Evolutionary conservation across 1,140 invertebrate genomes (phyloP), one percentile per base, ranked within the genome.

Genomic region (Delia radicum): DNA sequence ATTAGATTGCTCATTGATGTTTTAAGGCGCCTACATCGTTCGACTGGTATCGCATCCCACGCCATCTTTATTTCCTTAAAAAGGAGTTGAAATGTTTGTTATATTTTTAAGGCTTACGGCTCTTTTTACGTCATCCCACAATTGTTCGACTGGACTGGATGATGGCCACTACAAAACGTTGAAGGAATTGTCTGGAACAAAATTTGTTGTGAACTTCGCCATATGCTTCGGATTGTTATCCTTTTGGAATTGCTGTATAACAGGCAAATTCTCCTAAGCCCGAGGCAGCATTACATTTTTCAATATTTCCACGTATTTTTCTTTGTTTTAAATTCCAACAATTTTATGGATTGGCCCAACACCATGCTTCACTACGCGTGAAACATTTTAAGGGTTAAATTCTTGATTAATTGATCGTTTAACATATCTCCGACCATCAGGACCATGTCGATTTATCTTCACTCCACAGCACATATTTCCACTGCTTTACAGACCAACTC

Each of bases 231-330:
- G 69, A 42, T 72, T 31, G 24, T 72, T 72, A 42, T 72, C 69
- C 29, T 72, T 29, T 42, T 75, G 74, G 67, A 75, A 67, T 75
- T 67, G 55, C 62, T 62, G 15, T 42, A 46, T 67, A 46, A 75
- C 62, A 75, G 62, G 33, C 61, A 75, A 75, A 75, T 75, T 75
- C 37, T 75, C 62, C 61, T 75, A 62, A 69, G 31, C 31, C n/a
- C 62, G 48, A 12, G 74, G 62, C 26, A 75, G 37, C 3, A 75
- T 75, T 8, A 67, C 74, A 42, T 46, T 27, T 26, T 75, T 8
- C 1, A 75, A 46, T 42, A 75, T 67, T 4, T 62, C 55, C n/a
- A 8, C 15, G 42, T 15, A 48, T n/a, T 48, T 48, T 48, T 48
- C 15, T 1, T 48, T 48, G 1, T 48, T n/a, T 48, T 15, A 48